Evolutionary conservation across 2,113 vertebrate species (phyloP).

Genomic region (Neolamprologus sp.): DNA sequence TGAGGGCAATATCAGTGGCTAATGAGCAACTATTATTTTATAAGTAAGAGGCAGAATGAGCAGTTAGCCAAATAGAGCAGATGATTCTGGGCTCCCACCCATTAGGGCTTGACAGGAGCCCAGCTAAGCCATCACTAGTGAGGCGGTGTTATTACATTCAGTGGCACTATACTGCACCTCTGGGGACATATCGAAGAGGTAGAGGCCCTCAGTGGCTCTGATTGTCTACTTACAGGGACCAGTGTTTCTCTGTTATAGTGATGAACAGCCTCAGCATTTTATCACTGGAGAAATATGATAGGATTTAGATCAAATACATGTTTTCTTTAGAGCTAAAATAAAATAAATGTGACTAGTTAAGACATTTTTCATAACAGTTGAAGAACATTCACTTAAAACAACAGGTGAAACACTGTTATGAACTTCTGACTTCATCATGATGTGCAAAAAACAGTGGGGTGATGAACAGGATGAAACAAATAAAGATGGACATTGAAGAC

Average conservation of each 20-base stretch:
- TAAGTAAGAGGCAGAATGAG: conserved; percentile 25
- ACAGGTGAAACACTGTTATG: conserved; percentile 14
- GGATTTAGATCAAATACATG: neutral
- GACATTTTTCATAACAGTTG: neutral
- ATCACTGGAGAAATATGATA: neutral
- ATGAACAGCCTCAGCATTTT: neutral
- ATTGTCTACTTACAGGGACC: conserved; percentile 59
- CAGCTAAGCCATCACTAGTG: conserved; percentile 64
- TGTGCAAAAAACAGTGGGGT: neutral
- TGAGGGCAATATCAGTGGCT: conserved; percentile 18
- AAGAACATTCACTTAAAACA: neutral
- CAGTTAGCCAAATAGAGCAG: conserved; percentile 27
- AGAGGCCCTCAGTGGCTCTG: conserved; percentile 58
- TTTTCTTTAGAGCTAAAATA: neutral
- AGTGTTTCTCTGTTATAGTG: conserved; percentile 22
- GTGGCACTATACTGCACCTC: conserved; percentile 53
- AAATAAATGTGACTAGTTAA: neutral
- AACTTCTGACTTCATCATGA: conserved; percentile 3
- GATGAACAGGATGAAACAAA: neutral
- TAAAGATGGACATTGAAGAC: conserved; percentile 3
- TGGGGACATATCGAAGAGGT: conserved; percentile 48
- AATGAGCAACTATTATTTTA: conserved; percentile 7
- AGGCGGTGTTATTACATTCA: conserved; percentile 67
- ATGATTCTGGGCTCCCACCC: conserved; percentile 25
- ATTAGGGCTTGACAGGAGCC: conserved; percentile 27